Percentiles rank a stretch among this genome's conserved stretches.
Conservation (phyloP, 2,113 vertebrate species). For the Myotis brandtii region DNA sequence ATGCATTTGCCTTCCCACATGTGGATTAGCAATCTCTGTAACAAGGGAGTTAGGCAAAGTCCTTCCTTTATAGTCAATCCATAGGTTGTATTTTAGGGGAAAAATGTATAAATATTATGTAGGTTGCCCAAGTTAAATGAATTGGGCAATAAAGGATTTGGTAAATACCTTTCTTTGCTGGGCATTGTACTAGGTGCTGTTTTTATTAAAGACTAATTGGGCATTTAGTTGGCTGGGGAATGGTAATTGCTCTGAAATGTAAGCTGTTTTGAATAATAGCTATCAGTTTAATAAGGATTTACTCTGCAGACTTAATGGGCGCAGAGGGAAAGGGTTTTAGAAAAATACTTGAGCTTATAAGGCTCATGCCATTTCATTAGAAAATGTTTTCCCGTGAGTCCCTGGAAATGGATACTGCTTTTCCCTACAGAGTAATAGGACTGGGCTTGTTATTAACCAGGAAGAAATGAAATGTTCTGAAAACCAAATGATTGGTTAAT, state of each 20-base stretch:
- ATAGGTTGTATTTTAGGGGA: not conserved
- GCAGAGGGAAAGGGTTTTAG: constrained; percentile 49
- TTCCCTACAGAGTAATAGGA: not conserved
- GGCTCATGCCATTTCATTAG: constrained; percentile 14
- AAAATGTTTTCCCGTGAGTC: not conserved
- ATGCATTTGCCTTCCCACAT: not conserved
- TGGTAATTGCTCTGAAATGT: constrained; percentile 70
- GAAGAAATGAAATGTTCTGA: constrained; percentile 49
- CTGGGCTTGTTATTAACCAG: constrained; percentile 50
- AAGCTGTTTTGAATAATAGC: constrained; percentile 75
- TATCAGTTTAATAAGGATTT: constrained; percentile 74
- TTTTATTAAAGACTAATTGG: constrained; percentile 78
- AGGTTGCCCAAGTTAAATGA: constrained; percentile 55
- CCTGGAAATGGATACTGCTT: constrained; percentile 6
- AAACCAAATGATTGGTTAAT: constrained; percentile 15
- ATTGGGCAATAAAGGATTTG: constrained; percentile 66
- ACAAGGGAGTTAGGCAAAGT: not conserved
- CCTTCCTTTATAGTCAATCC: not conserved
- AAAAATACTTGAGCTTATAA: constrained; percentile 40
- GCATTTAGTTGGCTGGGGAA: constrained; percentile 63
- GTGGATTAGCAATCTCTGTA: not conserved
- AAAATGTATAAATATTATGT: constrained; percentile 18
- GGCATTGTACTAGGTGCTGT: constrained; percentile 53
- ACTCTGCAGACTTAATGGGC: constrained; percentile 62
- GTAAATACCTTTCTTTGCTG: constrained; percentile 67